Conservation (phyloP, 2,113 vertebrate genomes). For the Amblyopsis rosae region DNA sequence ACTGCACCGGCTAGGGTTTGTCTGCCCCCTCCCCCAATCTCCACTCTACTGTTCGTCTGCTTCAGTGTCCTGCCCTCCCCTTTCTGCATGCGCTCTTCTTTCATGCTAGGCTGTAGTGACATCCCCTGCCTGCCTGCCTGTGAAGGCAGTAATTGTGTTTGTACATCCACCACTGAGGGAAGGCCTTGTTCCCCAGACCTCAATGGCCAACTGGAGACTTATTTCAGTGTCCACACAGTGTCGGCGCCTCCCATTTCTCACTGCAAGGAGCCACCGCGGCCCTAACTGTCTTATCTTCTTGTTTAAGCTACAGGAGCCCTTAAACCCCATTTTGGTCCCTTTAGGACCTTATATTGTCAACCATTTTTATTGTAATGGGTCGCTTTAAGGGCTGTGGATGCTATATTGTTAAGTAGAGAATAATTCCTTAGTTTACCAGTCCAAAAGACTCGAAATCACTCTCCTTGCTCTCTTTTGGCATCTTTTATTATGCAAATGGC, state of each 20-base stretch:
- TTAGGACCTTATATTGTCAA: neutral
- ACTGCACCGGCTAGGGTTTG: constrained; percentile 30
- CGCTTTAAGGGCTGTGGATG: neutral
- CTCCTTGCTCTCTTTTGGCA: neutral
- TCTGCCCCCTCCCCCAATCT: constrained; percentile 21
- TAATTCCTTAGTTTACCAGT: neutral
- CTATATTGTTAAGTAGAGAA: neutral
- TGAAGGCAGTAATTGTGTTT: constrained; percentile 42
- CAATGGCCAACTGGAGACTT: constrained; percentile 4
- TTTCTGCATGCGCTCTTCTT: neutral
- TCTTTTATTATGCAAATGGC: neutral
- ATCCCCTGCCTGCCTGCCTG: constrained; percentile 12
- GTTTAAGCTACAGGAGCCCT: neutral
- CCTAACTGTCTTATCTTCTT: constrained; percentile 7
- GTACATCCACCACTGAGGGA: constrained; percentile 24
- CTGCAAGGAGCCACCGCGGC: neutral
- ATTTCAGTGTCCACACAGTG: neutral
- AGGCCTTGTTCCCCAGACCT: constrained; percentile 23
- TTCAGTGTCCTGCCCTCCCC: neutral
- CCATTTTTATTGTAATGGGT: constrained; percentile 4
- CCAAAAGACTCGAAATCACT: neutral
- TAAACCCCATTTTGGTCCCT: constrained; percentile 11
- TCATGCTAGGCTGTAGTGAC: constrained; percentile 15
- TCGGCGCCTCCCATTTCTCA: neutral
- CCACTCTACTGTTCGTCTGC: constrained; percentile 17